A percentile compares a stretch with the other conserved stretches of the same genome.
phyloP scores from a whole-genome alignment of 2,888 invertebrate species.

The Drosophila kanekoi region DNA sequence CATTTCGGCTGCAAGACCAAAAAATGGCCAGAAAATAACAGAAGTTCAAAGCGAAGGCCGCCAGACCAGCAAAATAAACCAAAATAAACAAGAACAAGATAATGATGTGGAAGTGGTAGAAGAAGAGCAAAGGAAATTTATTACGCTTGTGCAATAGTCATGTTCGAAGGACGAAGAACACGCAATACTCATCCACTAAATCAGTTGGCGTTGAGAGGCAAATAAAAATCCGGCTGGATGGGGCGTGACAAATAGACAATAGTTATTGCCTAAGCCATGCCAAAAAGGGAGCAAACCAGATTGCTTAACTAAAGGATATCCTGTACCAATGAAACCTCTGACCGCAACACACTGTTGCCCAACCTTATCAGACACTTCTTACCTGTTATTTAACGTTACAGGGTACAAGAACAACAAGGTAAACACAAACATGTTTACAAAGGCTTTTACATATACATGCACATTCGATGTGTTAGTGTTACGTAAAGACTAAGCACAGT shows the following conservation, averaged over 20 bases:
- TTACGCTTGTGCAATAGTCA: conserved; percentile 61
- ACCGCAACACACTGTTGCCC: too few species aligned
- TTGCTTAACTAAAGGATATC: background rate
- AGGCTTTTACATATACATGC: background rate
- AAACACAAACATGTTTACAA: background rate
- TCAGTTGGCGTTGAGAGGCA: conserved; percentile 44
- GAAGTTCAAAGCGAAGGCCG: conserved; percentile 23
- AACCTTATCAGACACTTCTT: background rate
- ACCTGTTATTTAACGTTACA: background rate
- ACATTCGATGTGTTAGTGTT: background rate
- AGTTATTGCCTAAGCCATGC: conserved; percentile 45
- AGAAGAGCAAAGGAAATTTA: conserved; percentile 46
- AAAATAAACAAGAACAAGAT: conserved; percentile 30
- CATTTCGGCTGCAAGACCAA: conserved; percentile 44
- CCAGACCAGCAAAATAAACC: conserved; percentile 5
- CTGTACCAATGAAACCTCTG: background rate
- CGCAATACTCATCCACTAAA: conserved; percentile 58
- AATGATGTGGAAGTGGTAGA: conserved; percentile 19
- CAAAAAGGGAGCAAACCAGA: conserved; percentile 10
- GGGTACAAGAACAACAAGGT: conserved; percentile 12
- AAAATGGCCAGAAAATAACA: conserved; percentile 51
- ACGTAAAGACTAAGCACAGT: conserved; percentile 1
- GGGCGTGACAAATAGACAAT: conserved; percentile 62
- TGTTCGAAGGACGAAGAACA: conserved; percentile 61
- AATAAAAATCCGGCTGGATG: conserved; percentile 36